A percentile compares a stretch with the other conserved stretches of the same genome.
Conservation (phyloP, 2,797 vertebrate genomes). For the Oreochromis grahami region DNA sequence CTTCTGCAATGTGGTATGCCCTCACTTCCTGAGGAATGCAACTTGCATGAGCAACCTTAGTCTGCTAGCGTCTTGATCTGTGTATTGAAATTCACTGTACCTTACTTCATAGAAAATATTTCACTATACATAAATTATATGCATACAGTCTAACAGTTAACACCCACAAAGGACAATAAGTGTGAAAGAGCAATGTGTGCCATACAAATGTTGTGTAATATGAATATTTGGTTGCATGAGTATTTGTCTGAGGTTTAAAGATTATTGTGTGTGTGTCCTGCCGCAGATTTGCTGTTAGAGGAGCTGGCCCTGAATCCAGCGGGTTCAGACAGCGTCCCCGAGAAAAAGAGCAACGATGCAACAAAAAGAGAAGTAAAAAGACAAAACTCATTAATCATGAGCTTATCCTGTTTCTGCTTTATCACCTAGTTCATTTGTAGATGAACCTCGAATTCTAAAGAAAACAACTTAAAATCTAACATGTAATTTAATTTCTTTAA, state of each 20-base stretch:
- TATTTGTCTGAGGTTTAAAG: background rate
- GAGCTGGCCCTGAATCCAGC: slow-evolving; percentile 57
- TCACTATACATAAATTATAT: background rate
- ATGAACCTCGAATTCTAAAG: background rate
- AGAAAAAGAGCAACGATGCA: background rate
- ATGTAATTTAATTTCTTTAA: background rate
- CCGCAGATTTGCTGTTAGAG: slow-evolving; percentile 69
- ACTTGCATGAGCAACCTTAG: background rate
- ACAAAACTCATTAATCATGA: background rate
- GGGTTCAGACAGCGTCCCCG: background rate
- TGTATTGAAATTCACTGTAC: background rate
- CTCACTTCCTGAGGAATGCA: slow-evolving; percentile 63
- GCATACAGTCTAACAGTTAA: background rate
- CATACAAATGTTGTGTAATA: background rate
- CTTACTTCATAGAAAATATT: background rate
- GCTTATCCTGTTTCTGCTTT: too few species aligned
- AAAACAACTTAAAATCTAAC: background rate
- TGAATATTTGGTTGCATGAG: background rate
- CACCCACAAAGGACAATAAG: background rate
- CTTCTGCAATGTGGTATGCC: slow-evolving; percentile 40
- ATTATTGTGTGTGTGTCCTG: background rate
- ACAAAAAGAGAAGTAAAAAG: slow-evolving; percentile 35
- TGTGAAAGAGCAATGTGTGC: background rate
- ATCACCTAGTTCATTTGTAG: background rate
- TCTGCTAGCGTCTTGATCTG: background rate